Evolutionary conservation across 2,888 invertebrate species (phyloP).

Genomic region (Ichneumon xanthorius): DNA sequence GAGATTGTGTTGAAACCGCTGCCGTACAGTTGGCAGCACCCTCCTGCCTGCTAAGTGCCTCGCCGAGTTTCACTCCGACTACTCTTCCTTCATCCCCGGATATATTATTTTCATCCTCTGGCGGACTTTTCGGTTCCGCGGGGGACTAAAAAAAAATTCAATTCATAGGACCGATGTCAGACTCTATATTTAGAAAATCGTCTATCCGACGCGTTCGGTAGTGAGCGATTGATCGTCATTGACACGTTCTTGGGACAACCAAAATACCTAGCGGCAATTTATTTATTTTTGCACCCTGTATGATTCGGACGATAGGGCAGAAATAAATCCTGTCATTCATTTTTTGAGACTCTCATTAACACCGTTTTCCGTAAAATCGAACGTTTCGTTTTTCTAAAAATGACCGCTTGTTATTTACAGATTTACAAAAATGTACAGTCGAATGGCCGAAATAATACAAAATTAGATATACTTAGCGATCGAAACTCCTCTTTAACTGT

Average conservation of each 20-base stretch:
- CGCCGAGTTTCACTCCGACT: background rate
- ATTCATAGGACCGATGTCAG: background rate
- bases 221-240: background rate
- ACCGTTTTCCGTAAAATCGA: background rate
- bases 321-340: background rate
- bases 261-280: background rate
- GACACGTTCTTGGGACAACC: background rate
- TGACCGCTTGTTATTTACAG: too few relatives aligned
- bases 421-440: too few relatives aligned
- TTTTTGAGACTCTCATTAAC: background rate
- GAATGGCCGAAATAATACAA: too few relatives aligned
- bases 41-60: background rate
- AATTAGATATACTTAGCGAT: too few relatives aligned
- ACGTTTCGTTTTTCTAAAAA: background rate
- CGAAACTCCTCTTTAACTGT: too few relatives aligned
- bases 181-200: background rate
- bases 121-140: conserved; percentile 3
- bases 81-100: background rate
- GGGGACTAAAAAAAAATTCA: background rate
- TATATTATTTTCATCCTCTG: conserved; percentile 1
- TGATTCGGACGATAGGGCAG: background rate
- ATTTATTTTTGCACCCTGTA: background rate
- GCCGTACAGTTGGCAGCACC: conserved; percentile 40
- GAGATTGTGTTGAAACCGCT: conserved; percentile 74
- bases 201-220: background rate